These are phyloP conservation scores for Brachypterus glaber DNA, from an alignment of 2,888 invertebrate species.

Conservation along the genomic window DNA sequence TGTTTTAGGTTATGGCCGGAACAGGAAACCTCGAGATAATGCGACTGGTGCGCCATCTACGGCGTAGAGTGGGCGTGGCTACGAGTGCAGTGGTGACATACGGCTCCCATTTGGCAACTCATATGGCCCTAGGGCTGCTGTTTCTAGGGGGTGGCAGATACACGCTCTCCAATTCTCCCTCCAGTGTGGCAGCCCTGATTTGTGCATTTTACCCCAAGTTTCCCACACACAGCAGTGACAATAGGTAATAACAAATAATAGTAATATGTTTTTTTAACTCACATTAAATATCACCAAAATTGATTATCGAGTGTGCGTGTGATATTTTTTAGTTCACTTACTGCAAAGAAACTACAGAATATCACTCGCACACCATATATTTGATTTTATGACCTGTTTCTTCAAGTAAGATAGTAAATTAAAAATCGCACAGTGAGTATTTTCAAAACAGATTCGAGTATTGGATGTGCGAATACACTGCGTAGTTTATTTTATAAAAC, in stretches of 20 bases:
- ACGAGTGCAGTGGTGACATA: slow-evolving; percentile 68
- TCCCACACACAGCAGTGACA: slow-evolving; percentile 92
- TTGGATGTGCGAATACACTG: no score
- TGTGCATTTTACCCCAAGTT: slow-evolving; percentile 96
- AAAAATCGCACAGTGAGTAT: no score
- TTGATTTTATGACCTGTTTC: no score
- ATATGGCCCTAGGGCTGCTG: slow-evolving; percentile 86
- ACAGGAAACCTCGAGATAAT: slow-evolving; percentile 80
- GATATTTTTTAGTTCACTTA: no score
- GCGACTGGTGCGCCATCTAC: slow-evolving; percentile 73
- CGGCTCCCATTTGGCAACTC: slow-evolving; percentile 89
- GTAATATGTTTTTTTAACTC: no score
- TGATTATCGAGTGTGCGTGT: no score
- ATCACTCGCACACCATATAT: no score
- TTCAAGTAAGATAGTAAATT: no score
- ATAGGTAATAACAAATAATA: no score
- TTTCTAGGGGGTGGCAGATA: slow-evolving; percentile 91
- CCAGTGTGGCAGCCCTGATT: slow-evolving; percentile 80
- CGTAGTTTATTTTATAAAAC: no score
- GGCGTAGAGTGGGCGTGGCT: slow-evolving; percentile 66
- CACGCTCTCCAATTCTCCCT: slow-evolving; percentile 70
- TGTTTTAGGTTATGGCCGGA: slow-evolving; percentile 76
- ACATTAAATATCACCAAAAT: slow-evolving; percentile 3
- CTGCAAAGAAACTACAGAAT: no score
- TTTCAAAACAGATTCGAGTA: no score